A percentile compares a stretch with the other conserved stretches of the same genome.
Conservation (phyloP, 2,113 vertebrate genomes). For the Candoia aspera region DNA sequence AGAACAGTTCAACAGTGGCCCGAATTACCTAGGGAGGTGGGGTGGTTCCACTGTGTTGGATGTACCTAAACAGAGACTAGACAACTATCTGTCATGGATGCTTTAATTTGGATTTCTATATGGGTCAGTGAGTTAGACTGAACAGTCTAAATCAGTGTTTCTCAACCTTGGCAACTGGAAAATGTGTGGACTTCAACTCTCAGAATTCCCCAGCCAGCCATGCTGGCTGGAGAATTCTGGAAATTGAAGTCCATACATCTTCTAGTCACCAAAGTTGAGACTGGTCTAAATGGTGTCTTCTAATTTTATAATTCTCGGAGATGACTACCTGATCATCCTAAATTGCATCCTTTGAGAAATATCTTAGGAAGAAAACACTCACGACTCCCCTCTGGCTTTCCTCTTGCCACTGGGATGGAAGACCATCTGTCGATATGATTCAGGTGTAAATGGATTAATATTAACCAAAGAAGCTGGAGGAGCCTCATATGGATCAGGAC, state of each 20-base stretch:
- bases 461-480: slow-evolving; percentile 79
- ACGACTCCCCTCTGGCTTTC: slow-evolving; percentile 74
- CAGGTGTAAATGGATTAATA: slow-evolving; percentile 93
- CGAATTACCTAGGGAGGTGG: background rate
- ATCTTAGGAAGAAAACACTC: slow-evolving; percentile 48
- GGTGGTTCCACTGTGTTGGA: background rate
- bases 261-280: too few relatives aligned
- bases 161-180: too few relatives aligned
- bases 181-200: too few relatives aligned
- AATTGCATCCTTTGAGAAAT: slow-evolving; percentile 9
- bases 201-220: too few relatives aligned
- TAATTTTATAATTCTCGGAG: background rate
- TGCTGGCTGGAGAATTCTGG: too few relatives aligned
- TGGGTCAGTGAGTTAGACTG: background rate
- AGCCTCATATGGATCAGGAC: slow-evolving; percentile 53
- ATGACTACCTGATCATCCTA: background rate
- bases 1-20: background rate
- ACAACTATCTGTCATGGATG: background rate
- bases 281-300: too few relatives aligned
- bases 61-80: background rate
- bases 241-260: too few relatives aligned
- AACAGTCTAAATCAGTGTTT: background rate
- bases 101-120: background rate
- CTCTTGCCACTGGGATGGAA: slow-evolving; percentile 72
- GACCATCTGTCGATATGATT: slow-evolving; percentile 75